Base-by-base conservation (phyloP, 2,797 vertebrate genomes). In the Pygocentrus nattereri region DNA sequence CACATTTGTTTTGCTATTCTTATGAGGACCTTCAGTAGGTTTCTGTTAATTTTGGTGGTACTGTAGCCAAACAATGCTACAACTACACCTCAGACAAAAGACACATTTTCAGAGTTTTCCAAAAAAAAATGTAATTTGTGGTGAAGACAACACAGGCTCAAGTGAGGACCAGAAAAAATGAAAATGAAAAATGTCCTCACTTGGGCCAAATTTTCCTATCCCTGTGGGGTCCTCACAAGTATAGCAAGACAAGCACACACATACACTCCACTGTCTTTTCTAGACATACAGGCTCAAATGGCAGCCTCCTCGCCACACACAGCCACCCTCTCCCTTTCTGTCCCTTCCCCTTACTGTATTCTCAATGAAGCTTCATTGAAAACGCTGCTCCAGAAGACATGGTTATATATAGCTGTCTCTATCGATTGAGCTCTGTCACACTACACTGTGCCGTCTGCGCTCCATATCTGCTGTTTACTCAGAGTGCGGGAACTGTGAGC, bases 321-420 rank as follows among this genome's bases (percentile, higher is more conserved):
- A 81, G 21, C 27, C 67, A 61, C 25, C 34, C 25, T 21, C 56
- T 25, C 19, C 47, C 68, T 25, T 27, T 30, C 38, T 27, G 47
- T 50, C 23, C 47, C 67, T 74, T 13, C n/a, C 54, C 65, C 25
- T 62, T 74, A 78, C 69, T 70, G 52, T 71, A 65, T 78, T 78
- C 41, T 71, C 67, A 83, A 81, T 82, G 84, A 76, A 82, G 88
- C 90, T 90, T 89, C 80, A 88, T 87, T 87, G 83, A 90, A 90
- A 89, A 88, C 47, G 52, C 71, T 74, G 88, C 90, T 91, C 92
- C 91, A 91, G 88, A 92, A 94, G 87, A 90, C 90, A 89, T 74
- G 86, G 91, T 92, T 94, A 93, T 93, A 94, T 94, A 94, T 95
- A 93, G 93, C 90, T 87, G 87, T 93, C 89, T 93, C 86, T 90